Conservation (phyloP, 2,888 invertebrate genomes). For the Biston stratarius region DNA sequence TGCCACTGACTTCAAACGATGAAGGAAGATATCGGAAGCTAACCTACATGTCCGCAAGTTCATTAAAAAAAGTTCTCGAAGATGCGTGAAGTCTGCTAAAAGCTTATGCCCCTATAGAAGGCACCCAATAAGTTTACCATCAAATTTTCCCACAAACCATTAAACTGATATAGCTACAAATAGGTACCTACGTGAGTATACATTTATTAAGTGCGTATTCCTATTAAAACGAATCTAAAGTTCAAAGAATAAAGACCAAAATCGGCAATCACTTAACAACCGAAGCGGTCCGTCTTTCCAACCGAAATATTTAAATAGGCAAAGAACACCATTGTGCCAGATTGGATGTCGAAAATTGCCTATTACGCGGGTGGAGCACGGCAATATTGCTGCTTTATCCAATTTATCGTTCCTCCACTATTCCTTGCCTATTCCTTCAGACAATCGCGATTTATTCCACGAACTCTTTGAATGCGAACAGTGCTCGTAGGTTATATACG, state of each 20-base stretch:
- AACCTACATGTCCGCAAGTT: too few species aligned
- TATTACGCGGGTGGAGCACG: slow-evolving; percentile 76
- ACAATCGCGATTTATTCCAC: slow-evolving; percentile 51
- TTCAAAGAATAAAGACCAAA: slow-evolving; percentile 19
- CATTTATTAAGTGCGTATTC: background rate
- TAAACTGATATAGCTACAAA: background rate
- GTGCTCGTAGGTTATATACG: slow-evolving; percentile 34
- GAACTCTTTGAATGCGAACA: slow-evolving; percentile 40
- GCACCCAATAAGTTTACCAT: too few species aligned
- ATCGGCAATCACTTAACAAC: slow-evolving; percentile 27
- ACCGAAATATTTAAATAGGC: slow-evolving; percentile 73
- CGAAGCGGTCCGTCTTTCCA: slow-evolving; percentile 45
- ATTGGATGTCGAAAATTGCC: slow-evolving; percentile 83
- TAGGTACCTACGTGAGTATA: background rate
- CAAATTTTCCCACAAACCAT: too few species aligned
- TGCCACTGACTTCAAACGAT: too few species aligned
- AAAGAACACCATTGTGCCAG: slow-evolving; percentile 64
- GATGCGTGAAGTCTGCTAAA: too few species aligned
- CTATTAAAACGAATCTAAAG: background rate
- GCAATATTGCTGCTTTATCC: slow-evolving; percentile 81
- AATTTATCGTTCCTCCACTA: slow-evolving; percentile 79
- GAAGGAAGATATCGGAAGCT: too few species aligned
- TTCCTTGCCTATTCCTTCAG: slow-evolving; percentile 76
- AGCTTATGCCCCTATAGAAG: too few species aligned
- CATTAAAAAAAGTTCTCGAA: too few species aligned